A percentile compares a stretch with the other conserved stretches of the same genome.
Conservation (phyloP, 2,797 vertebrate genomes). For the Spondyliosoma cantharus region DNA sequence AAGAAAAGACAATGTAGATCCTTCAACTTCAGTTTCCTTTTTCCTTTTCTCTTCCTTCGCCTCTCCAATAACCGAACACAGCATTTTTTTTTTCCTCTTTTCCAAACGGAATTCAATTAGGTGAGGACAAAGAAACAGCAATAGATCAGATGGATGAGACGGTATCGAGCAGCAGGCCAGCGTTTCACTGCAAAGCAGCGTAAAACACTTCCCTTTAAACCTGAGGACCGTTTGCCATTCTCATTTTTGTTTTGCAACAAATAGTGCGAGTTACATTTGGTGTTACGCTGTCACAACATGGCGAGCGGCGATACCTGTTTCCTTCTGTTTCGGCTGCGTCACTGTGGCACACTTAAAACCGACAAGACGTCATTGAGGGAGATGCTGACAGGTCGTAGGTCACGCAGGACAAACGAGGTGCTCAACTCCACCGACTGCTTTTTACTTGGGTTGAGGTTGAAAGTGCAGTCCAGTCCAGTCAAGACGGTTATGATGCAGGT, state of each 20-base stretch:
- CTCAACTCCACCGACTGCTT: too few relatives aligned
- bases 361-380: too few relatives aligned
- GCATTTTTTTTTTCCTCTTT: not conserved
- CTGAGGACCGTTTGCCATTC: too few relatives aligned
- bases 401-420: too few relatives aligned
- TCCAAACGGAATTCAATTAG: slow-evolving; percentile 19
- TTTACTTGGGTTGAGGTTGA: too few relatives aligned
- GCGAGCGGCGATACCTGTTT: not conserved
- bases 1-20: not conserved
- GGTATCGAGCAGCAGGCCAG: not conserved
- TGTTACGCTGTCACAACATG: not conserved
- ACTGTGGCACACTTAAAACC: not conserved
- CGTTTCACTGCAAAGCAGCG: not conserved
- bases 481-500: too few relatives aligned
- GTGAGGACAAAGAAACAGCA: slow-evolving; percentile 2
- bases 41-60: not conserved
- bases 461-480: too few relatives aligned
- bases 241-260: too few relatives aligned
- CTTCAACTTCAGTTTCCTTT: not conserved
- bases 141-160: slow-evolving; percentile 1
- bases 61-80: slow-evolving; percentile 11
- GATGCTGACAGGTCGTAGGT: too few relatives aligned
- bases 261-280: not conserved
- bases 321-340: not conserved
- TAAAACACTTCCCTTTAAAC: not conserved